Percentiles rank a stretch among this genome's conserved stretches.
Evolutionary conservation across 2,888 invertebrate genomes (phyloP).

Genomic region (Lacanobia wlatinum): DNA sequence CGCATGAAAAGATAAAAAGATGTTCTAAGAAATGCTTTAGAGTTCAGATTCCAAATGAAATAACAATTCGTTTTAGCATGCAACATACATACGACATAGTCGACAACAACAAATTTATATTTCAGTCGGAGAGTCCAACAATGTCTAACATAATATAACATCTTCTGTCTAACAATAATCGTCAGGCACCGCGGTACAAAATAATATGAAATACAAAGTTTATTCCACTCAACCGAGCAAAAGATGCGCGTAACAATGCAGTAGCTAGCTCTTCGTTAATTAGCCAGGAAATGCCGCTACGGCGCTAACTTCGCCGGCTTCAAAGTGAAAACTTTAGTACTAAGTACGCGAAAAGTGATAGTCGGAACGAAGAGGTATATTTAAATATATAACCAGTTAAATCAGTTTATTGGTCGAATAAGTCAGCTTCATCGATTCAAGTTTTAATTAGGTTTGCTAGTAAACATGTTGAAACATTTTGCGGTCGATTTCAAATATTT

Average conservation of each 20-base stretch:
- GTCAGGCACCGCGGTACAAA: conserved; percentile 22
- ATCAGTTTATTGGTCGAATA: conserved; percentile 54
- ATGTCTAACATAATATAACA: conserved; percentile 16
- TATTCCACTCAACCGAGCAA: conserved; percentile 69
- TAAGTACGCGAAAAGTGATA: conserved; percentile 79
- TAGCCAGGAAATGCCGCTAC: conserved; percentile 78
- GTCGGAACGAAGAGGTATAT: conserved; percentile 60
- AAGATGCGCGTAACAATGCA: conserved; percentile 78
- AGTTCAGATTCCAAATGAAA: neutral
- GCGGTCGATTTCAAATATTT: conserved; percentile 39
- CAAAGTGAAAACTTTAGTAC: conserved; percentile 76
- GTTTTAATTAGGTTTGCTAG: conserved; percentile 46
- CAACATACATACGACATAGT: conserved; percentile 6
- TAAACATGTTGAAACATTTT: conserved; percentile 32
- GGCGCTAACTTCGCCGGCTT: conserved; percentile 74
- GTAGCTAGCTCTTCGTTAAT: conserved; percentile 77
- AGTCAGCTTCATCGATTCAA: conserved; percentile 34
- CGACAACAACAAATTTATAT: conserved; percentile 2
- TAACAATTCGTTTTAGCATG: conserved; percentile 1
- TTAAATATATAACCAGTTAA: conserved; percentile 35
- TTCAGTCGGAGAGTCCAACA: conserved; percentile 23
- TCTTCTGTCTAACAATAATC: conserved; percentile 32
- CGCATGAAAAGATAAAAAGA: no score
- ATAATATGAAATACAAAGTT: conserved; percentile 68
- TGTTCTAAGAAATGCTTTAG: neutral